Percentiles rank a stretch among this genome's conserved stretches.
phyloP scores from a whole-genome alignment of 1,140 invertebrate species.

The Philopotamus ludificatus region DNA sequence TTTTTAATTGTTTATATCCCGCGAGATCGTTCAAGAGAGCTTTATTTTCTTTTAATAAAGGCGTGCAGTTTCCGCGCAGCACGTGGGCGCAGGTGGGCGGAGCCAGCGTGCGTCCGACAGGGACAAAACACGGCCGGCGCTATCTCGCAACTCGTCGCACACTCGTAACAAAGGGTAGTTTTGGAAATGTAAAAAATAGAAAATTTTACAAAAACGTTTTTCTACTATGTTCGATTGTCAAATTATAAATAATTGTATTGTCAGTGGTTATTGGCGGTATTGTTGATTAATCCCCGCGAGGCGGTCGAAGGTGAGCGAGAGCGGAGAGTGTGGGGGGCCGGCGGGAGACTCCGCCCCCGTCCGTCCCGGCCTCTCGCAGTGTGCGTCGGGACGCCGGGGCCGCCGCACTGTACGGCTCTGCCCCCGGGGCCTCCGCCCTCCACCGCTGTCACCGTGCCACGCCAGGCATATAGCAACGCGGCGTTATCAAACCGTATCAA shows the following conservation, averaged over 20 bases:
- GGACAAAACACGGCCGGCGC: slow-evolving; percentile 14
- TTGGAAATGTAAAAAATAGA: no score
- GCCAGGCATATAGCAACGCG: background rate
- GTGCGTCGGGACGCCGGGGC: slow-evolving; percentile 1
- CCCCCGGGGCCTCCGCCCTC: background rate
- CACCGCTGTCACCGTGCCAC: background rate
- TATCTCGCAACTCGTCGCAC: no score
- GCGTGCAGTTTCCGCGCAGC: slow-evolving; percentile 36
- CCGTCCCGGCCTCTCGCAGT: background rate
- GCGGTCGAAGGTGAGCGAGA: background rate
- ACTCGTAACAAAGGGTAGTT: no score
- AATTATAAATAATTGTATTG: background rate
- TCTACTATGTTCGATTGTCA: no score
- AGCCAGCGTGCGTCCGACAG: slow-evolving; percentile 16
- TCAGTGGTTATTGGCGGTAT: background rate
- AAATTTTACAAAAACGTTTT: no score
- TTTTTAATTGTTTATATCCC: no score
- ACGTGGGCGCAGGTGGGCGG: slow-evolving; percentile 37
- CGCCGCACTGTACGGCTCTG: slow-evolving; percentile 27
- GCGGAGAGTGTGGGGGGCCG: background rate
- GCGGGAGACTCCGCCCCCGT: background rate
- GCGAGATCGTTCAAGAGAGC: no score
- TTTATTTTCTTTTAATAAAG: no score
- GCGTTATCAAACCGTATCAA: background rate
- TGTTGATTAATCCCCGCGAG: background rate